These are phyloP conservation scores for Sebastes oblongus DNA, from an alignment of 2,797 vertebrate species.

Conservation along the genomic window DNA sequence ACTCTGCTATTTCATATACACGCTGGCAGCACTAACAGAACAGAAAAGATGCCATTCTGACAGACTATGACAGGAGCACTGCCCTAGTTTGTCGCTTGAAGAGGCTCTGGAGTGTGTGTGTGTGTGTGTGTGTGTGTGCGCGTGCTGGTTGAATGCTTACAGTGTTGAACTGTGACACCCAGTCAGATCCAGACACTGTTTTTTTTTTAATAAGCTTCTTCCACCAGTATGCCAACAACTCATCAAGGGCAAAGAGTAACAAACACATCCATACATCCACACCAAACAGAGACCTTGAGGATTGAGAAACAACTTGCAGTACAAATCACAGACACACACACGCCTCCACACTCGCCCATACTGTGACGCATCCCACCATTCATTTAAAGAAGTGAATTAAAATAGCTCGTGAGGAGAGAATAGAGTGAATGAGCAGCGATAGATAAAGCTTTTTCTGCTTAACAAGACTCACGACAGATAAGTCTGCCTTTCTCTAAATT, in stretches of 20 bases:
- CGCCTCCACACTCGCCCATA: neutral
- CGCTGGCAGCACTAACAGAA: conserved; percentile 52
- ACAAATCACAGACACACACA: conserved; percentile 11
- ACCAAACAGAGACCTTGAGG: conserved; percentile 20
- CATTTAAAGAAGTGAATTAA: conserved; percentile 33
- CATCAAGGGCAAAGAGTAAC: conserved; percentile 47
- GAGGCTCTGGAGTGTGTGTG: conserved; percentile 48
- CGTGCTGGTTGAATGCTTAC: conserved; percentile 52
- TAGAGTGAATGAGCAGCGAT: conserved; percentile 5
- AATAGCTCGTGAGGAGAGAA: conserved; percentile 3
- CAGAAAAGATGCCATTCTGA: conserved; percentile 59
- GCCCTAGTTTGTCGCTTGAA: conserved; percentile 72
- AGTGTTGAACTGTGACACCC: conserved; percentile 66
- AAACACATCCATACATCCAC: conserved; percentile 3
- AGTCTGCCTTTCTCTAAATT: conserved; percentile 7
- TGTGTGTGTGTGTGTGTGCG: neutral
- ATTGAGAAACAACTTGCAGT: conserved; percentile 22
- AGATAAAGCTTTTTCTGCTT: neutral
- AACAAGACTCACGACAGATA: neutral
- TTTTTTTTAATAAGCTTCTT: conserved; percentile 67
- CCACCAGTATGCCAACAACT: conserved; percentile 30
- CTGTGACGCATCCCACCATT: conserved; percentile 27
- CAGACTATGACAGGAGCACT: conserved; percentile 68
- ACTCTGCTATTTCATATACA: conserved; percentile 51
- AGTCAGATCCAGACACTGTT: conserved; percentile 64